Base-by-base conservation (phyloP, 1,140 invertebrate species). In the Mactra quadrangularis region DNA sequence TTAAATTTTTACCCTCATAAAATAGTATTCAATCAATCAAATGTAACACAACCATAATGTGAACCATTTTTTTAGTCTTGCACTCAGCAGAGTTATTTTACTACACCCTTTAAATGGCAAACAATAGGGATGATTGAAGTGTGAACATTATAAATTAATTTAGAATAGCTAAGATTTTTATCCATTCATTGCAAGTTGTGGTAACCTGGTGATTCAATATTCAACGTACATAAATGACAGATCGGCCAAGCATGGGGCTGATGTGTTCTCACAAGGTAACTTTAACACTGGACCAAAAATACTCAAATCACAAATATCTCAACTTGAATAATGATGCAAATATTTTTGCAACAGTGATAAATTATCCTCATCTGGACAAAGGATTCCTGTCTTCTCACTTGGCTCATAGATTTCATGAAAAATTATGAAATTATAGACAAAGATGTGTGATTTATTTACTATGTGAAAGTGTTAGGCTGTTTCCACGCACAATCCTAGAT, bases 1-100 rank as follows among this genome's bases (percentile, higher is more conserved):
- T 81, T 70, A 60, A 81, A 71, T 81, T 70, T 81, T 81, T 81
- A 60, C 53, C 45, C 77, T 45, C 66, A 81, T 81, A 81, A 70
- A 81, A 71, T 81, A 70, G 68, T 66, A 33, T 38, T 59, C 53
- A 50, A 81, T 81, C 77, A 81, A 81, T 81, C 77, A 81, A n/a
- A 15, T 31, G n/a, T 22, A 41, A 41, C 38, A 15, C 6, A 6
- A 7, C 15, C 6, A 68, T 68, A 68, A 50, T 52, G 35, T 50
- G 25, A 68, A 50, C 41, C 29, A 50, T 25, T 31, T 50, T n/a
- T 68, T 47, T 68, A 25, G 38, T 41, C 38, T 41, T 68, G 64
- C 35, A 22, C 45, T 31, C 64, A 47, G 9, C 45, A 68, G n/a
- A 50, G 64, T 47, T 27, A 29, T 6, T 47, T 38, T 31, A 38